Percentiles rank a stretch among this genome's conserved stretches.
Conservation (phyloP, 23 tunicate species). For the Trididemnum clinides region DNA sequence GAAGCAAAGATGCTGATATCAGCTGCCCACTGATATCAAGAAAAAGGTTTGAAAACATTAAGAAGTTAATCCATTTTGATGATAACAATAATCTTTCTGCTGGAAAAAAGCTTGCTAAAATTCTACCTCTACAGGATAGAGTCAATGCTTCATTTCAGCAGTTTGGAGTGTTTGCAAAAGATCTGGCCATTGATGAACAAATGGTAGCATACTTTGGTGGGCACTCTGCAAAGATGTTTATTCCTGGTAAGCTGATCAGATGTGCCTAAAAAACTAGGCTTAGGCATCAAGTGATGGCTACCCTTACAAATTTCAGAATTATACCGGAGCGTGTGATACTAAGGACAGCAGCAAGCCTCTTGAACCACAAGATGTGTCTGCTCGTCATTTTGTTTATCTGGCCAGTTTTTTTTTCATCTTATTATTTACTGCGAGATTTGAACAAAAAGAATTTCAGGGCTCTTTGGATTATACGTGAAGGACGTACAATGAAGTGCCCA, state of each 20-base stretch:
- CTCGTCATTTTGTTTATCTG: not conserved
- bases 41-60: slow-evolving; percentile 26
- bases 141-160: slow-evolving; percentile 14
- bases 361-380: slow-evolving; percentile 6
- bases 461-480: slow-evolving; percentile 9
- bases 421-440: slow-evolving; percentile 4
- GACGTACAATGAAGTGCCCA: slow-evolving; percentile 9
- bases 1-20: too few species aligned
- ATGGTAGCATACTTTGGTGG: slow-evolving; percentile 5
- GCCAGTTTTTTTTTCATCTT: not conserved
- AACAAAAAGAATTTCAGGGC: slow-evolving; percentile 8
- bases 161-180: slow-evolving; percentile 15
- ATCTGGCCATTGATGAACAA: slow-evolving; percentile 19
- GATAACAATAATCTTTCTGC: slow-evolving; percentile 13
- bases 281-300: slow-evolving; percentile 4
- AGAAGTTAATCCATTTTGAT: slow-evolving; percentile 1
- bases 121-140: not conserved
- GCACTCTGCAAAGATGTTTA: slow-evolving; percentile 33
- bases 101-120: slow-evolving; percentile 2
- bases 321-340: slow-evolving; percentile 11
- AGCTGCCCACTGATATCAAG: too few species aligned
- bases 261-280: slow-evolving; percentile 14
- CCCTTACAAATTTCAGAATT: not conserved
- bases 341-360: slow-evolving; percentile 24
- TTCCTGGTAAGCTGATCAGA: slow-evolving; percentile 14